Conservation (phyloP, 2,888 invertebrate genomes). For the Thymelicus sylvestris region DNA sequence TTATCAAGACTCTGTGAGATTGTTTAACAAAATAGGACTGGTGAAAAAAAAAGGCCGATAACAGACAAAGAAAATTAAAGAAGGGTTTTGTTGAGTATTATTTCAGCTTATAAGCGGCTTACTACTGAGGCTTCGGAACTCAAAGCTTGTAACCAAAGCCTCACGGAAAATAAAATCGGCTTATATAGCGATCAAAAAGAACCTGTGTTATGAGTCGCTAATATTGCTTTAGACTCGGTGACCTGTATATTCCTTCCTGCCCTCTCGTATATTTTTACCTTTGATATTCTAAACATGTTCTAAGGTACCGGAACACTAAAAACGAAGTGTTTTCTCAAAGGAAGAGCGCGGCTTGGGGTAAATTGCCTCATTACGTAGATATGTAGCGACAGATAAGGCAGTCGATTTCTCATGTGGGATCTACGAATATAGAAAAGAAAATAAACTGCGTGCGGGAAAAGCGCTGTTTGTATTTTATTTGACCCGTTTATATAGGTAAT, state of each 20-base stretch:
- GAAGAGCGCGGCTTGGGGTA: constrained; percentile 14
- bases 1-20: too few relatives aligned
- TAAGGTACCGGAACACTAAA: constrained; percentile 20
- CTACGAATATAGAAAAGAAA: not conserved
- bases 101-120: too few relatives aligned
- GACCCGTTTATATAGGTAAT: too few relatives aligned
- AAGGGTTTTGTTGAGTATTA: too few relatives aligned
- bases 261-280: not conserved
- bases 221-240: not conserved
- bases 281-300: not conserved
- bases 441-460: not conserved
- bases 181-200: too few relatives aligned
- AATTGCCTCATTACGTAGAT: constrained; percentile 19
- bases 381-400: constrained; percentile 4
- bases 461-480: not conserved
- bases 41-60: too few relatives aligned
- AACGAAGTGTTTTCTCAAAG: constrained; percentile 7
- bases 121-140: too few relatives aligned
- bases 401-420: constrained; percentile 8
- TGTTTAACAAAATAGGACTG: too few relatives aligned
- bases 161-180: too few relatives aligned
- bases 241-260: not conserved
- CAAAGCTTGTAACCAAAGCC: too few relatives aligned
- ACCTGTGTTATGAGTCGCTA: not conserved
- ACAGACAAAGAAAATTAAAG: too few relatives aligned